Conservation (phyloP, 2,797 vertebrate species). For the Paratrypauchen microcephalus region DNA sequence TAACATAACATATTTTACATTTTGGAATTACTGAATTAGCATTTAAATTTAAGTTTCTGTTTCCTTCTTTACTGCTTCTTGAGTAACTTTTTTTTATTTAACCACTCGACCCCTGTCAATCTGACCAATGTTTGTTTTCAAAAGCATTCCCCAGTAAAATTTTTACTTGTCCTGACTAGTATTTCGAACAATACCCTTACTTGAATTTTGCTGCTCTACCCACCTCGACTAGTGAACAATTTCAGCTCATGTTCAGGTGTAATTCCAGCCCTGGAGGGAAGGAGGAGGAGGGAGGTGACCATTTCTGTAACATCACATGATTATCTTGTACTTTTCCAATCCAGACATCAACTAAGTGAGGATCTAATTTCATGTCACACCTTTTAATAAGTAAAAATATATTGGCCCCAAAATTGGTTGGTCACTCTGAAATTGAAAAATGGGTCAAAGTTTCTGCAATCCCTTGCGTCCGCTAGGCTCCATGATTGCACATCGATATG, state of each 20-base stretch:
- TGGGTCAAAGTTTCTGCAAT: slow-evolving; percentile 69
- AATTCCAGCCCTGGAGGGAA: slow-evolving; percentile 36
- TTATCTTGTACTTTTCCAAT: slow-evolving; percentile 46
- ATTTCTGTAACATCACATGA: slow-evolving; percentile 47
- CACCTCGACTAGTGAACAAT: slow-evolving; percentile 15
- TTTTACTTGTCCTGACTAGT: neutral
- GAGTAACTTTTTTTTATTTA: too few relatives aligned
- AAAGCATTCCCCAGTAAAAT: too few relatives aligned
- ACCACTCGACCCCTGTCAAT: too few relatives aligned
- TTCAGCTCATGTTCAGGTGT: slow-evolving; percentile 34
- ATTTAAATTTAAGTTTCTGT: too few relatives aligned
- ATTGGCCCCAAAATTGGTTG: slow-evolving; percentile 64
- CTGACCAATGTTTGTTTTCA: too few relatives aligned
- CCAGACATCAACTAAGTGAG: slow-evolving; percentile 51
- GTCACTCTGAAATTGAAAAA: slow-evolving; percentile 67
- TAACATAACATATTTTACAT: too few relatives aligned
- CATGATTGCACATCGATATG: slow-evolving; percentile 66
- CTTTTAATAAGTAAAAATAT: slow-evolving; percentile 49
- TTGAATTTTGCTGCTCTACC: neutral
- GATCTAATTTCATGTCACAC: slow-evolving; percentile 64
- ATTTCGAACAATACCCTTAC: neutral
- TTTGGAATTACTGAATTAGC: too few relatives aligned
- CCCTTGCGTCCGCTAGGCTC: slow-evolving; percentile 56
- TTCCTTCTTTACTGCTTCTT: too few relatives aligned
- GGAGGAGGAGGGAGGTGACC: slow-evolving; percentile 28